Conservation (phyloP, 2,888 invertebrate species). For the Tribolium freemani region DNA sequence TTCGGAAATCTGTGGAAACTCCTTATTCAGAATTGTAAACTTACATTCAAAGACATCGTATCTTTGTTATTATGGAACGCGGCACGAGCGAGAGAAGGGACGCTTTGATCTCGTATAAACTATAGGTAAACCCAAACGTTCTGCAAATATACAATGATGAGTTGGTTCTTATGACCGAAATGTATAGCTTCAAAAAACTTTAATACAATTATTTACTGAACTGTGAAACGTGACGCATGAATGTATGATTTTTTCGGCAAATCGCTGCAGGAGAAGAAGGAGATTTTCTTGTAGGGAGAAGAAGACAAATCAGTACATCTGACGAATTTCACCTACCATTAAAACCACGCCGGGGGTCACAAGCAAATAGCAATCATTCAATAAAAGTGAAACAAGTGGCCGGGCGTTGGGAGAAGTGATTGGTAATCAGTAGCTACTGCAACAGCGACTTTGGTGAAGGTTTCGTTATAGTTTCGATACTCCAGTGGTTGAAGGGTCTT, state of each 20-base stretch:
- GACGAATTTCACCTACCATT: constrained; percentile 63
- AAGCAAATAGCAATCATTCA: constrained; percentile 65
- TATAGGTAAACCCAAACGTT: constrained; percentile 49
- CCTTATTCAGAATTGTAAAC: constrained; percentile 63
- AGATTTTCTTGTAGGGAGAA: neutral
- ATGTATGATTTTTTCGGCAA: neutral
- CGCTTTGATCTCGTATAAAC: constrained; percentile 58
- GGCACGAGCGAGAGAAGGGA: constrained; percentile 54
- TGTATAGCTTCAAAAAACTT: constrained; percentile 8
- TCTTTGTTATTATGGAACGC: constrained; percentile 53
- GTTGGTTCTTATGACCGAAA: neutral
- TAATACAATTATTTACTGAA: neutral
- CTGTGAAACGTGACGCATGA: neutral
- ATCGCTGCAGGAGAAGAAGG: neutral
- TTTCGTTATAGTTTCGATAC: constrained; percentile 56
- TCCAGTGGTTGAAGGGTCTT: constrained; percentile 59
- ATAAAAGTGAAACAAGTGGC: constrained; percentile 60
- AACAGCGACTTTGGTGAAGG: constrained; percentile 50
- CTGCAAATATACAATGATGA: constrained; percentile 49
- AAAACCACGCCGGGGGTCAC: constrained; percentile 62
- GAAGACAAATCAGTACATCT: constrained; percentile 51
- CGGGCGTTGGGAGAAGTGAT: constrained; percentile 53
- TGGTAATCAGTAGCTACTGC: constrained; percentile 59
- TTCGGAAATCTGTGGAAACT: constrained; percentile 62
- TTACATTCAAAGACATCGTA: constrained; percentile 48